Evolutionary conservation across 1,140 invertebrate species (phyloP), one percentile per base, ranked within the genome.

Genomic region (Danaus plexippus): DNA sequence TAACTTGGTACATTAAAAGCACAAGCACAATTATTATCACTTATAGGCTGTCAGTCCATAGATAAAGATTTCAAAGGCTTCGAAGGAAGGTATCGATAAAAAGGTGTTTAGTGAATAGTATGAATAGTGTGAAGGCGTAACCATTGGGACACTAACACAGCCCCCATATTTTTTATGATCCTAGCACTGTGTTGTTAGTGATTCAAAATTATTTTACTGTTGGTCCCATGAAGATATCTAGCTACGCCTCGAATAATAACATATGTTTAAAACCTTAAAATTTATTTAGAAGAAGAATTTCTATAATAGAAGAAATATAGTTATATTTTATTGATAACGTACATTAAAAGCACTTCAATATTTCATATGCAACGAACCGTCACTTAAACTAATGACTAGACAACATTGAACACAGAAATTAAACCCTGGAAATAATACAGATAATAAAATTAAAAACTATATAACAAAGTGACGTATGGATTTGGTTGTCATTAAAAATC

Each of bases 1-100:
- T 80, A 79, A 86, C 78, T 81, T 79, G 77, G 74, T 84, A 88
- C 84, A 87, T 83, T 87, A 78, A 85, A 88, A 88, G 87, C 87
- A 85, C 78, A 87, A 88, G 85, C 85, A 80, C 48, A 82, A 75
- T 76, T 61, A 79, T 83, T 85, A 86, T 87, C 84, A 84, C 81
- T 86, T 76, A 75, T 73, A 80, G 72, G 64, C 80, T 75, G 71
- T 87, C 86, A 85, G 83, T 87, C 84, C 80, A 79, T 81, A 85
- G 75, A 85, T 73, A 79, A 78, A 74, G 56, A 75, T 63, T 74
- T 80, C 67, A 81, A 86, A 87, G 85, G 82, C 85, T 72, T 80
- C 77, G 76, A 80, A 82, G 83, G 83, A 86, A 86, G 75, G 74
- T 84, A 78, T 77, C 66, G 70, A 76, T 68, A 71, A 56, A 66